A percentile compares a stretch with the other conserved stretches of the same genome.
These are phyloP conservation scores for Crotalus helleri DNA, from an alignment of 2,113 vertebrate species.

Conservation along the genomic window DNA sequence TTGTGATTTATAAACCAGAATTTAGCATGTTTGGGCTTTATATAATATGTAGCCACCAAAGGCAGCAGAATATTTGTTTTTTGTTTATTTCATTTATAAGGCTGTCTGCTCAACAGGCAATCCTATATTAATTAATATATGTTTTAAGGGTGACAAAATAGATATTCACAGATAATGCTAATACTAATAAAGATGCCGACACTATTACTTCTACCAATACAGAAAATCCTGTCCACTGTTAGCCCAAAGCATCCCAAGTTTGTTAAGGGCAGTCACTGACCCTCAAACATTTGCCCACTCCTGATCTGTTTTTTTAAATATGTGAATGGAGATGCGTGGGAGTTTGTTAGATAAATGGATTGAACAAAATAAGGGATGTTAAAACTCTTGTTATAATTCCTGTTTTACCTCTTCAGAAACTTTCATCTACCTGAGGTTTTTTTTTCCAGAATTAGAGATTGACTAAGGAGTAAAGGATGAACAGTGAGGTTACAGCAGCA, in stretches of 20 bases:
- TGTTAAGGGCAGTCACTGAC: too few relatives aligned
- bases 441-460: background rate
- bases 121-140: background rate
- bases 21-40: background rate
- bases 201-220: background rate
- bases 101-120: background rate
- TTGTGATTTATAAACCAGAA: background rate
- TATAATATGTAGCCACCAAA: background rate
- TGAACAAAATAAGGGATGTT: too few relatives aligned
- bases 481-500: too few relatives aligned
- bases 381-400: too few relatives aligned
- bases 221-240: background rate
- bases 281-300: too few relatives aligned
- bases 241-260: too few relatives aligned
- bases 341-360: too few relatives aligned
- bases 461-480: background rate
- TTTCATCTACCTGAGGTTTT: too few relatives aligned
- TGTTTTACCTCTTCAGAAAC: too few relatives aligned
- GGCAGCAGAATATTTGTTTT: background rate
- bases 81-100: background rate
- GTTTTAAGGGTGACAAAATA: background rate
- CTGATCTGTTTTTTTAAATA: too few relatives aligned
- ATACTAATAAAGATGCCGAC: background rate
- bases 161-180: background rate
- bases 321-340: too few relatives aligned